A percentile compares a stretch with the other conserved stretches of the same genome.
These are phyloP conservation scores for Eira barbara DNA, from an alignment of 2,113 vertebrate genomes.

Conservation along the genomic window DNA sequence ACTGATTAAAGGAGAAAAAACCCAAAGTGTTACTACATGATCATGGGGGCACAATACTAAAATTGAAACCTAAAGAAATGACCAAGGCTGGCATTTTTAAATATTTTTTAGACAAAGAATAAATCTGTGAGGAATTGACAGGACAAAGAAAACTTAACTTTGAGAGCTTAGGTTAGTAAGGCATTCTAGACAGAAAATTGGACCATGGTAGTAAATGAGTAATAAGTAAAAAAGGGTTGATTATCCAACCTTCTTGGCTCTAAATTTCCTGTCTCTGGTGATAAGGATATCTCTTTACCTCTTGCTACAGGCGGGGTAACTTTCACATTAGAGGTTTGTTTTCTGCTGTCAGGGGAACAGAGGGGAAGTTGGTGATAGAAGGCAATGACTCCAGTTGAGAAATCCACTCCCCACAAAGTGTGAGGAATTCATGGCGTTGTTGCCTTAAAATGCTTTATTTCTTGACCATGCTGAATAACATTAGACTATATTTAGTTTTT, in stretches of 20 bases:
- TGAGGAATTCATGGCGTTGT: background rate
- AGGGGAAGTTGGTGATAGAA: background rate
- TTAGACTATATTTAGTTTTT: background rate
- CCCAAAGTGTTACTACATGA: background rate
- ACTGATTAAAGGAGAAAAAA: background rate
- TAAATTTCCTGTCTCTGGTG: background rate
- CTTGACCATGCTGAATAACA: background rate
- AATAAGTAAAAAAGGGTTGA: background rate
- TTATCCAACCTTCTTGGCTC: background rate
- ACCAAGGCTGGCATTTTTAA: background rate
- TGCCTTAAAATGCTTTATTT: background rate
- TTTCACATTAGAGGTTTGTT: background rate
- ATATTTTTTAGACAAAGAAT: background rate
- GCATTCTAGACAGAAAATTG: background rate
- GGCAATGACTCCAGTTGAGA: background rate
- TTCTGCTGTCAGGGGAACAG: background rate
- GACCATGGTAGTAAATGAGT: background rate
- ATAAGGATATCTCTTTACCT: background rate
- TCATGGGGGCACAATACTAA: background rate
- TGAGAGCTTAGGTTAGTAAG: background rate
- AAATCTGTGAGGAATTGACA: background rate
- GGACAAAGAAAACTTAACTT: background rate
- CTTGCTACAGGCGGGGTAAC: no score
- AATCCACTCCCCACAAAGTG: background rate
- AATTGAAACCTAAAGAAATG: background rate